Percentiles rank a stretch among this genome's conserved stretches.
Conservation (phyloP, 2,113 vertebrate species). For the Eubucco bourcierii region DNA sequence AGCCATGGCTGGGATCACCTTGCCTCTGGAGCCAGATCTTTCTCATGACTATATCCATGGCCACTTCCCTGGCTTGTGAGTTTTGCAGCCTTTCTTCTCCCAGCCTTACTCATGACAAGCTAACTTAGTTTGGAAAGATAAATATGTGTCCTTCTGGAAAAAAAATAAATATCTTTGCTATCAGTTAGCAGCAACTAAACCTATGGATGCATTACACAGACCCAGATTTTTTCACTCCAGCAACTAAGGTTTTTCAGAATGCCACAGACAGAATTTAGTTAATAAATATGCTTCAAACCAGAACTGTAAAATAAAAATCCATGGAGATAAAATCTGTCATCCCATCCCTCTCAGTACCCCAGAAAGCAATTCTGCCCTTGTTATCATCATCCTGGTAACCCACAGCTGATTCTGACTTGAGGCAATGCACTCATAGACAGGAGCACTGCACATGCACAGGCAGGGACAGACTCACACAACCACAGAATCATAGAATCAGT, state of each 20-base stretch:
- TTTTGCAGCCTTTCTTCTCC: not conserved
- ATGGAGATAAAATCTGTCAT: not conserved
- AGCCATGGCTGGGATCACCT: not conserved
- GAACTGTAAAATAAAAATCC: not conserved
- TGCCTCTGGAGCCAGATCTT: not conserved
- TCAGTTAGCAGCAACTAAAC: not conserved
- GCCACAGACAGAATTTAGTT: not conserved
- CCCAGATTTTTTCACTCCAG: not conserved
- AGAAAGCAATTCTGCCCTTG: not conserved
- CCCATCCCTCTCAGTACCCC: not conserved
- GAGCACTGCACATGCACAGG: accelerated
- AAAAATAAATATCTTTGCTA: too few species aligned
- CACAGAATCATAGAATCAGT: not conserved
- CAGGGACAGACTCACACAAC: not conserved
- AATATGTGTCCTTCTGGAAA: not conserved
- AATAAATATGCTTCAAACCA: not conserved
- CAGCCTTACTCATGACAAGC: not conserved
- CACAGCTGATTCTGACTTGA: not conserved
- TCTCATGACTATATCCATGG: constrained; percentile 1
- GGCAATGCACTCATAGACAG: not conserved
- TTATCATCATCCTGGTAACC: not conserved
- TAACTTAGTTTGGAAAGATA: not conserved
- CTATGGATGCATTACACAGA: not conserved
- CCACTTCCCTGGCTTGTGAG: not conserved
- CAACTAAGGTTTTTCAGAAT: not conserved